A percentile compares a stretch with the other conserved stretches of the same genome.
Conservation (phyloP, 2,888 invertebrate genomes). For the Cacoxenus indagator region DNA sequence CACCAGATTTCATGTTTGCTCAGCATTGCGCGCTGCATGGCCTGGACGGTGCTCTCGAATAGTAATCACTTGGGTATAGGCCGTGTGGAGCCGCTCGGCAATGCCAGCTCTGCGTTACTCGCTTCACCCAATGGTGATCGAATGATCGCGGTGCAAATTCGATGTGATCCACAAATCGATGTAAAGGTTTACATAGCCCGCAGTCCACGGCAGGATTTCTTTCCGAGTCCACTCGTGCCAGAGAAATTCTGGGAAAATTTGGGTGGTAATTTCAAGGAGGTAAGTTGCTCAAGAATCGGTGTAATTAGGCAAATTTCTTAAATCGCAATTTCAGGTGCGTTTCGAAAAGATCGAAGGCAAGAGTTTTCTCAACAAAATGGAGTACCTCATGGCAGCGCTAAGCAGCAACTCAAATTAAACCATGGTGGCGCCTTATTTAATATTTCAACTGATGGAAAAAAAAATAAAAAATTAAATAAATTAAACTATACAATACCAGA, state of each 20-base stretch:
- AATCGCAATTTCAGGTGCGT: conserved; percentile 71
- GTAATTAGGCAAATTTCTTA: no score
- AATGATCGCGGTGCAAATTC: conserved; percentile 89
- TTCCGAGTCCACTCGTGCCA: conserved; percentile 87
- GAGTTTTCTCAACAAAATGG: conserved; percentile 96
- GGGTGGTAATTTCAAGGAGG: conserved; percentile 92
- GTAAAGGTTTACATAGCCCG: conserved; percentile 92
- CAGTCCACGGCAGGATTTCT: conserved; percentile 89
- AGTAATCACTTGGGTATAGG: conserved; percentile 91
- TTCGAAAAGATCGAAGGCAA: conserved; percentile 96
- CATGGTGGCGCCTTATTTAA: no score
- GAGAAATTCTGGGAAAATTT: conserved; percentile 95
- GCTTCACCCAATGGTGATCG: conserved; percentile 91
- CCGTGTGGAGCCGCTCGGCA: conserved; percentile 91
- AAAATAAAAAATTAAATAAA: neutral
- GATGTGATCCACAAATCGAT: conserved; percentile 90
- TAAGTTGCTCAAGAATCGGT: no score
- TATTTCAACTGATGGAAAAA: no score
- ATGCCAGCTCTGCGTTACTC: conserved; percentile 91
- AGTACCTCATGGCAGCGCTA: conserved; percentile 87
- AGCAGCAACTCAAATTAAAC: conserved; percentile 61
- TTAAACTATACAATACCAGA: neutral
- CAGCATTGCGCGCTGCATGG: conserved; percentile 92
- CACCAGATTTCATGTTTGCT: conserved; percentile 95
- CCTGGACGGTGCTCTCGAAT: conserved; percentile 93